Conservation (phyloP, 2,888 invertebrate species). For the Linyphia triangularis region DNA sequence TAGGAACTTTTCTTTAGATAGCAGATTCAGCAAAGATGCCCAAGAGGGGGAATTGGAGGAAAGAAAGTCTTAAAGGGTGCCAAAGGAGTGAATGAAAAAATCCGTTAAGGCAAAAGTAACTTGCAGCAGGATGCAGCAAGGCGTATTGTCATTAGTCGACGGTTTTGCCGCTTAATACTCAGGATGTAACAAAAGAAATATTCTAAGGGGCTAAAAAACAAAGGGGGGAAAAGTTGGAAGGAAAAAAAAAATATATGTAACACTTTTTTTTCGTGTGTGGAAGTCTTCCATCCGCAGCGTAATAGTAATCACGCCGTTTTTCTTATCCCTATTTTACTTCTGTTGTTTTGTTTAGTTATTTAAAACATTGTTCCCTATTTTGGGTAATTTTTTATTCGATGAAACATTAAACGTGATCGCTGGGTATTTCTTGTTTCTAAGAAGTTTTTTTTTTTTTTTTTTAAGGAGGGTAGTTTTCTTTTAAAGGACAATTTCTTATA, state of each 20-base stretch:
- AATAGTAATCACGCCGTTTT: slow-evolving; percentile 40
- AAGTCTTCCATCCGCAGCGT: not conserved
- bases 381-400: slow-evolving; percentile 9
- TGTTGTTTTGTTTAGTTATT: slow-evolving; percentile 36
- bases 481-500: no score
- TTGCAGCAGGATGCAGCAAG: slow-evolving; percentile 28
- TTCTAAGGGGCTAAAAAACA: slow-evolving; percentile 4
- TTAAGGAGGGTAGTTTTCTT: no score
- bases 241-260: slow-evolving; percentile 27
- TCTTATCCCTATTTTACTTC: slow-evolving; percentile 7
- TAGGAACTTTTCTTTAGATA: slow-evolving; percentile 20
- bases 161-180: slow-evolving; percentile 55
- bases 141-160: slow-evolving; percentile 52
- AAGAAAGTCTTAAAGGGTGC: slow-evolving; percentile 14
- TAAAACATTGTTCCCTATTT: slow-evolving; percentile 50
- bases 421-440: not conserved
- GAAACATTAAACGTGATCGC: slow-evolving; percentile 40
- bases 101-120: slow-evolving; percentile 16
- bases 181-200: slow-evolving; percentile 39
- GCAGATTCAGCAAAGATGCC: slow-evolving; percentile 17
- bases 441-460: no score
- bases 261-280: slow-evolving; percentile 6
- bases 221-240: not conserved
- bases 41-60: not conserved
- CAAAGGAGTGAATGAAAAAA: slow-evolving; percentile 31